Conservation (phyloP, 1,140 invertebrate genomes). For the Temnothorax longispinosus region DNA sequence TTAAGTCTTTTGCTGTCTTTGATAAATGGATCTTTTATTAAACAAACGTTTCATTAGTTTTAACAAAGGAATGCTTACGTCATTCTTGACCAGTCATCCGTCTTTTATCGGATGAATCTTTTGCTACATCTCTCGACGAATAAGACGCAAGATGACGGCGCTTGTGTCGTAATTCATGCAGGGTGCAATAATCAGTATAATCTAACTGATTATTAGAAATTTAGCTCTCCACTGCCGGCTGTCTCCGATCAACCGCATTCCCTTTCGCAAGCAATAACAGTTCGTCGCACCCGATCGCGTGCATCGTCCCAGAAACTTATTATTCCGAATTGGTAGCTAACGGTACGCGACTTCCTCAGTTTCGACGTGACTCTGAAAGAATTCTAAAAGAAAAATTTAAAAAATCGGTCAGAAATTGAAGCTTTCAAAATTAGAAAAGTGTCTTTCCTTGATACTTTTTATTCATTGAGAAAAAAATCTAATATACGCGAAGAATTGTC, state of each 20-base stretch:
- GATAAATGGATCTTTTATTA: background rate
- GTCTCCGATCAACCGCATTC: slow-evolving; percentile 9
- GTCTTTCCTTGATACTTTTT: background rate
- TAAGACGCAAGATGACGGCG: background rate
- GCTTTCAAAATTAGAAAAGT: background rate
- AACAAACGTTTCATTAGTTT: background rate
- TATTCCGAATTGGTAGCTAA: slow-evolving; percentile 53
- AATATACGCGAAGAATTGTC: background rate
- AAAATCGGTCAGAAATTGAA: background rate
- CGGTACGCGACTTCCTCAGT: slow-evolving; percentile 40
- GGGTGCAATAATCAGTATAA: no score
- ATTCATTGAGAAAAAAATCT: background rate
- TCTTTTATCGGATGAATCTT: background rate
- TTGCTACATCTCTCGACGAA: background rate
- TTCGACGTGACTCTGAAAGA: slow-evolving; percentile 4
- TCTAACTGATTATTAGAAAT: slow-evolving; percentile 30
- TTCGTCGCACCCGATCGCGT: slow-evolving; percentile 43
- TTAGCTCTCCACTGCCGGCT: background rate
- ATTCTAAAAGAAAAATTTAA: slow-evolving; percentile 19
- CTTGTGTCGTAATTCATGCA: background rate
- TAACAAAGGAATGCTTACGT: background rate
- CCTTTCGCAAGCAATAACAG: slow-evolving; percentile 37
- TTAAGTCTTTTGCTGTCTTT: background rate
- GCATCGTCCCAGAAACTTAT: slow-evolving; percentile 53
- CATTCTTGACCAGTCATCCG: background rate